A percentile compares a stretch with the other conserved stretches of the same genome.
phyloP scores from a whole-genome alignment of 53 echinoderm and acorn worm genomes.

The Astropecten irregularis region DNA sequence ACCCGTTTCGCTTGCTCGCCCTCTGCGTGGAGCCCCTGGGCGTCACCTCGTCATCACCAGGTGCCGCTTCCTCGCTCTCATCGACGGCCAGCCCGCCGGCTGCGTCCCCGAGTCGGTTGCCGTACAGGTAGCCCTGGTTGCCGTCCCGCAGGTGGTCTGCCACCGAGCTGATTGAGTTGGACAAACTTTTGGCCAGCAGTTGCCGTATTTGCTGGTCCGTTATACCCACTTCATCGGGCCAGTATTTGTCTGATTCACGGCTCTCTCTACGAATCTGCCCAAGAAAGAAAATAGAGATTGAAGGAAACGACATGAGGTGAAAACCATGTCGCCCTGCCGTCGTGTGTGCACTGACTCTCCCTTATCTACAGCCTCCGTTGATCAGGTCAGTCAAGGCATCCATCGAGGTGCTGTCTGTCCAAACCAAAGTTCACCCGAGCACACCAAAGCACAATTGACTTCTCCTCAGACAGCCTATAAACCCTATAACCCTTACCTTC shows the following conservation, averaged over 20 bases:
- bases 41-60: neutral
- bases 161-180: slow-evolving; percentile 1
- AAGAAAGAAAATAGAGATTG: neutral
- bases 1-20: slow-evolving; percentile 68
- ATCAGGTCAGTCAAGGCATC: too few species aligned
- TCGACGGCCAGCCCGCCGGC: neutral
- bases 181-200: slow-evolving; percentile 18
- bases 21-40: neutral
- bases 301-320: too few species aligned
- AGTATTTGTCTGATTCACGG: slow-evolving; percentile 30
- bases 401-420: too few species aligned
- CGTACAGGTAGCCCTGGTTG: neutral
- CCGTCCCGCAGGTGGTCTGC: neutral
- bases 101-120: neutral
- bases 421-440: too few species aligned
- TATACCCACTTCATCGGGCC: slow-evolving; percentile 25
- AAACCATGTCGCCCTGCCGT: too few species aligned
- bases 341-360: too few species aligned
- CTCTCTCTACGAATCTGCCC: slow-evolving; percentile 9
- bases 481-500: too few species aligned
- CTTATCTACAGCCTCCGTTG: too few species aligned
- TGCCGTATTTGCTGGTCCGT: slow-evolving; percentile 37
- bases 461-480: too few species aligned
- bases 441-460: too few species aligned
- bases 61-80: neutral